Evolutionary conservation across 2,888 invertebrate species (phyloP).

Genomic region (Scaptodrosophila latifasciaeformis): DNA sequence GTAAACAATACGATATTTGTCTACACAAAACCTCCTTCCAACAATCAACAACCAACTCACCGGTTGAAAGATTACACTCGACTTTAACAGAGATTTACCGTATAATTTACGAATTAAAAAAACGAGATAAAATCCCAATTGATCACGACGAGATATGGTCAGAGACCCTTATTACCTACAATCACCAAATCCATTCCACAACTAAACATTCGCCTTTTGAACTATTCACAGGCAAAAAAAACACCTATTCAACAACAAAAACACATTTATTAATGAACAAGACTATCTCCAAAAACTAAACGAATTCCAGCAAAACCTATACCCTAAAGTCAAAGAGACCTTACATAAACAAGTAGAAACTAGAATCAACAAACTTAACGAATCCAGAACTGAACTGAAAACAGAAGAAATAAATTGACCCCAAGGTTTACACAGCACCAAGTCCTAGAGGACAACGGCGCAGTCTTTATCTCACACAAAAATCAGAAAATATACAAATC

Average conservation of each 20-base stretch:
- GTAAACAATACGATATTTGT: background rate
- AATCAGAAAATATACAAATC: slow-evolving; percentile 12
- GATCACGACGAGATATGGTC: slow-evolving; percentile 15
- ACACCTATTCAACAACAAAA: slow-evolving; percentile 9
- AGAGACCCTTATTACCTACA: slow-evolving; percentile 17
- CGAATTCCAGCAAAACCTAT: slow-evolving; percentile 5
- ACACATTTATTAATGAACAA: slow-evolving; percentile 2
- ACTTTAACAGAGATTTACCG: slow-evolving; percentile 1
- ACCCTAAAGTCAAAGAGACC: slow-evolving; percentile 9
- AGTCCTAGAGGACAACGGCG: slow-evolving; percentile 10
- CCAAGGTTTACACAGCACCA: slow-evolving; percentile 11
- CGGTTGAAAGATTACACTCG: background rate
- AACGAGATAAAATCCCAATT: background rate
- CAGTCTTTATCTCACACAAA: slow-evolving; percentile 1
- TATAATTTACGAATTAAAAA: slow-evolving; percentile 5
- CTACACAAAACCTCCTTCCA: background rate
- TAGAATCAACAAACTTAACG: slow-evolving; percentile 4
- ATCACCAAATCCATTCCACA: slow-evolving; percentile 18
- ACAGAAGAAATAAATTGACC: slow-evolving; percentile 12
- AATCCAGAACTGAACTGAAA: slow-evolving; percentile 1
- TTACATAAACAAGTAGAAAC: slow-evolving; percentile 2
- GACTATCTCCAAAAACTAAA: slow-evolving; percentile 17
- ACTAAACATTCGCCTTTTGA: slow-evolving; percentile 20
- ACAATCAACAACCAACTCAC: background rate
- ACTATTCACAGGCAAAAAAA: slow-evolving; percentile 6